A percentile compares a stretch with the other conserved stretches of the same genome.
phyloP scores from a whole-genome alignment of 2,797 vertebrate genomes.

The Tolypeutes matacus region DNA sequence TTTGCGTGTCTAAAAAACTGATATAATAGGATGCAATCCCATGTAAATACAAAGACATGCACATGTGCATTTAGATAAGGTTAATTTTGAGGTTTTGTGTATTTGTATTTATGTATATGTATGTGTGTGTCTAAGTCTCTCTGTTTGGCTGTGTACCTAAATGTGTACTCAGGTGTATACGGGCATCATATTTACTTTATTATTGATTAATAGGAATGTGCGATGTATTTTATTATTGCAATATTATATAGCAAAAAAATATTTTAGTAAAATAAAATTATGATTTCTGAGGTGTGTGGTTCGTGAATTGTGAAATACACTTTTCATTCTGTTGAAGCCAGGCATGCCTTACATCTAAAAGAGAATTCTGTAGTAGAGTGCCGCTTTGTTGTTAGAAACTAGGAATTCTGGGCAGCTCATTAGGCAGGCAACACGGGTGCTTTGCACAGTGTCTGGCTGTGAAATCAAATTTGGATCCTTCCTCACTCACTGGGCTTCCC shows the following conservation, averaged over 20 bases:
- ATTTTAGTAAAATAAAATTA: conserved; percentile 16
- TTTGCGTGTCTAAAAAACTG: conserved; percentile 29
- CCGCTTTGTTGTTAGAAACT: conserved; percentile 19
- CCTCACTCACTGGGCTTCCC: conserved; percentile 68
- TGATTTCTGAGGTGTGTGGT: neutral
- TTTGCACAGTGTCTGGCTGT: conserved; percentile 61
- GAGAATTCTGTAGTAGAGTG: neutral
- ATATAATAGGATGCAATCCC: neutral
- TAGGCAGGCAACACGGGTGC: neutral
- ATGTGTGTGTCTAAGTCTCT: neutral
- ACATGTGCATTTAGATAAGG: neutral
- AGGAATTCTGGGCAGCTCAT: conserved; percentile 48
- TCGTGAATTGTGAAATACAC: neutral
- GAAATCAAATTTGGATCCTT: conserved; percentile 57
- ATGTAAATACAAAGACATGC: neutral
- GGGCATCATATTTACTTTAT: neutral
- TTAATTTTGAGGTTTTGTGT: neutral
- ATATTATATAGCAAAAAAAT: no score
- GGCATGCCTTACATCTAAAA: neutral
- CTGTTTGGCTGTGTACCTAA: neutral
- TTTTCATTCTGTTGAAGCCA: conserved; percentile 25
- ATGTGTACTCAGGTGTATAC: neutral
- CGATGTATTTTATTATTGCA: neutral
- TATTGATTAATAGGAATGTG: neutral
- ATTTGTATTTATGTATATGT: neutral